Base-by-base conservation (phyloP, 2,888 invertebrate species). In the Cynaeus angustus region DNA sequence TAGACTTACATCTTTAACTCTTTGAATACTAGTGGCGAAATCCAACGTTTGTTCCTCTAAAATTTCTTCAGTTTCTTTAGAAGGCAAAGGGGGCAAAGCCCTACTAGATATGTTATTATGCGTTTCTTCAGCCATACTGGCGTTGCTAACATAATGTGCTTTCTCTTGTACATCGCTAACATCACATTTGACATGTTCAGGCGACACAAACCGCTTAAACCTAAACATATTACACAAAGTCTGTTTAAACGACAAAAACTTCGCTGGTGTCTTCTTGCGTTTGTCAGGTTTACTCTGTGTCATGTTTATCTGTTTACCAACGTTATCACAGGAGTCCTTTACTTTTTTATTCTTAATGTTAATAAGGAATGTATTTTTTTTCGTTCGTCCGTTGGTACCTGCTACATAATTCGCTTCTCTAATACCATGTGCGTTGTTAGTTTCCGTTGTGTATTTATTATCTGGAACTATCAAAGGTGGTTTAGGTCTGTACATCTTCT, bases 1-100 rank as follows among this genome's bases (percentile, higher is more conserved):
- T 21, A 3, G 21, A 3, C 94, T 90, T 87, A 96, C 96, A 87
- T 96, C 95, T 89, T 96, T 96, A 61, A 97, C 96, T 88, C 94
- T 94, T 84, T 96, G 94, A 81, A 97, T 95, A 77, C 95, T 96
- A 26, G 94, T 93, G 41, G 96, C 94, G 85, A 96, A 96, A 84
- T 96, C 96, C 85, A 93, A 89, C 0, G 87, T 77, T 69, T 83
- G 85, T 70, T 85, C 85, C 13, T 77, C 74, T 3, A 66, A 68
- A 12, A 68, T 72, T 41, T 71, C 64, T 16, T 75, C 73, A 26
- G 78, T 72, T 26, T 76, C 78, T 70, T 78, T 79, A 16, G 75
- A 74, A 12, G 92, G 92, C 78, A 92, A 83, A 3, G 92, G 92
- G 37, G 92, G 92, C 74, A 92, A 81, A 26, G 92, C 92, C 59